Percentiles rank a stretch among this genome's conserved stretches.
phyloP scores from a whole-genome alignment of 2,888 invertebrate species.

The Rhingia campestris region DNA sequence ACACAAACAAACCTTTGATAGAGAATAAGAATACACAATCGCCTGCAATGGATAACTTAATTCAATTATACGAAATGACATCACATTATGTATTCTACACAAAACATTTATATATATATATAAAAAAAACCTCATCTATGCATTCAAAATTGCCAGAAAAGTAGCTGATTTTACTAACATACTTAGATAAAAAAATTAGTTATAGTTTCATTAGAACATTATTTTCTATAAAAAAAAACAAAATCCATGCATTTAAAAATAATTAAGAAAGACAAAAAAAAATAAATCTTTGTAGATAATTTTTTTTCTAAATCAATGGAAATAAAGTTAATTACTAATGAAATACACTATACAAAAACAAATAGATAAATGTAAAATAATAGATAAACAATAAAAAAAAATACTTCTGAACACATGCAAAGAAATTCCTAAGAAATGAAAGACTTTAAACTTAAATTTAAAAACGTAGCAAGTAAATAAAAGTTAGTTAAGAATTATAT shows the following conservation, averaged over 20 bases:
- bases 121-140: slow-evolving; percentile 50
- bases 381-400: slow-evolving; percentile 27
- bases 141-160: slow-evolving; percentile 60
- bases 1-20: slow-evolving; percentile 46
- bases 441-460: slow-evolving; percentile 78
- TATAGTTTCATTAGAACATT: background rate
- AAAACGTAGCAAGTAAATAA: slow-evolving; percentile 30
- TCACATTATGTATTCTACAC: slow-evolving; percentile 49
- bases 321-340: slow-evolving; percentile 53
- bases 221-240: slow-evolving; percentile 23
- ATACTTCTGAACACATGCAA: slow-evolving; percentile 72
- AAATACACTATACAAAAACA: slow-evolving; percentile 51
- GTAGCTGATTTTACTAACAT: slow-evolving; percentile 41
- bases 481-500: slow-evolving; percentile 50
- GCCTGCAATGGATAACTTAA: slow-evolving; percentile 42
- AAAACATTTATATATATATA: background rate
- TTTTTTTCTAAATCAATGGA: slow-evolving; percentile 37
- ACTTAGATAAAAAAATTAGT: slow-evolving; percentile 17
- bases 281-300: slow-evolving; percentile 75
- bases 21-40: slow-evolving; percentile 54
- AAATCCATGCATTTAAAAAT: slow-evolving; percentile 53
- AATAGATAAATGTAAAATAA: slow-evolving; percentile 26
- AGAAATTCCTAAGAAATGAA: slow-evolving; percentile 82
- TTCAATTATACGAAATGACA: slow-evolving; percentile 63
- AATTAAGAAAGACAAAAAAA: slow-evolving; percentile 37